Evolutionary conservation across 2,888 invertebrate genomes (phyloP), one percentile per base, ranked within the genome.

Genomic region (Epirrita christyi): DNA sequence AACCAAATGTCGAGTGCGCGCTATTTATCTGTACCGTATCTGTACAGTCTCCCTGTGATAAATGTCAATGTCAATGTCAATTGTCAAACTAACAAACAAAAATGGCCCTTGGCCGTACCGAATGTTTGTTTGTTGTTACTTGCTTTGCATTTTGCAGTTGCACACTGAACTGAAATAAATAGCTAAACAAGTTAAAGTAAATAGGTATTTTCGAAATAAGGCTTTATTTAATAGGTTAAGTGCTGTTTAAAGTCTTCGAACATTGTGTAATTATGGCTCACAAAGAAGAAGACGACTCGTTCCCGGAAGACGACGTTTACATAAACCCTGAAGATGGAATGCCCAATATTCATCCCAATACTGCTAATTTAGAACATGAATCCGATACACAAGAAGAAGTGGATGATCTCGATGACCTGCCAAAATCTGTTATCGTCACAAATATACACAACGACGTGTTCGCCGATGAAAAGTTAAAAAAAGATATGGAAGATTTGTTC

Each of bases 391-490:
- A 94, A 64, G 93, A 95, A 63, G 94, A 94, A 75, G 93, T 94
- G 65, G 92, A 94, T 62, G 95, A 96, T 75, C 93, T 96, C 11
- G 96, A 97, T 75, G 97, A 97, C 83, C 92, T 98, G 71, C 97
- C 98, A 32, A 96, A 96, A 67, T 97, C 97, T 48, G 94, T 98
- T 44, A 98, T 98, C 71, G 97, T 98, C 49, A 97, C 98, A 47
- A 97, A 97, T 81, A 95, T 98, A 65, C 96, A 96, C 77, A 95
- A 95, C 66, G 93, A 95, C 66, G 95, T 98, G 49, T 98, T 98
- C 78, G 87, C 85, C 43, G 93, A 93, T 63, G 93, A 94, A 72
- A 93, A 94, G 61, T 83, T 94, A 69, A 95, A 95, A 75, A 87
- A 88, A 58, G 95, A 96, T 80, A 95, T 99, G 93, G 98, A 98